Base-by-base conservation (phyloP, 2,797 vertebrate species). In the Sebastes trivittatus region DNA sequence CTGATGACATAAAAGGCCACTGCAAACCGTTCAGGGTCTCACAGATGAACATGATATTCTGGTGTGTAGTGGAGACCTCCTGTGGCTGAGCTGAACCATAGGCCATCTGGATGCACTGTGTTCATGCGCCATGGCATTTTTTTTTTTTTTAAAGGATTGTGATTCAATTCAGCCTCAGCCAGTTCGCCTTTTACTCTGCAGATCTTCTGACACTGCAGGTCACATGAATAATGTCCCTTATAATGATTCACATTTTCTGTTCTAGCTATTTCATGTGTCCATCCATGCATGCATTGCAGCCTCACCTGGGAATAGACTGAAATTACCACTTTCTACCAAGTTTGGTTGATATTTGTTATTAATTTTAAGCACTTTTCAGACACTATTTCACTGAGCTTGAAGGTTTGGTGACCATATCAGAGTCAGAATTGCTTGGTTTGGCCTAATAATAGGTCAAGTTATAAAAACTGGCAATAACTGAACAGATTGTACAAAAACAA, bases 61-160 rank as follows among this genome's bases (percentile, higher is more conserved):
- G 32, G 76, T 82, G 88, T 84, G 87, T 77, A 11, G 66, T 89
- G 89, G 91, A 84, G 94, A 91, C 93, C 85, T 85, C 92, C 89
- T 90, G 92, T 90, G 93, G 93, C 80, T 82, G 72, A 90, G 69
- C 78, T 63, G 60, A 89, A 90, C 84, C 86, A 78, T 86, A 75
- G 85, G 84, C 85, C 86, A 74, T 84, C 89, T 90, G 83, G 75
- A 76, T 85, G 83, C 83, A 59, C 75, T 29, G 30, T 25, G 30
- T 72, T 75, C 56, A 23, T 71, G 70, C 78, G 38, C 63, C 13
- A 2, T 56, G 58, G 55, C 54, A 7, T 23, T 29, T 73, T 23
- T 46, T 22, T 36, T 68, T 67, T 75, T 36, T 72, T 67, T 55
- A 4, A 13, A 73, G 32, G 69, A 78, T 78, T 65, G 72, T 23